phyloP scores from a whole-genome alignment of 2,797 vertebrate species.

The Borostomias antarcticus region DNA sequence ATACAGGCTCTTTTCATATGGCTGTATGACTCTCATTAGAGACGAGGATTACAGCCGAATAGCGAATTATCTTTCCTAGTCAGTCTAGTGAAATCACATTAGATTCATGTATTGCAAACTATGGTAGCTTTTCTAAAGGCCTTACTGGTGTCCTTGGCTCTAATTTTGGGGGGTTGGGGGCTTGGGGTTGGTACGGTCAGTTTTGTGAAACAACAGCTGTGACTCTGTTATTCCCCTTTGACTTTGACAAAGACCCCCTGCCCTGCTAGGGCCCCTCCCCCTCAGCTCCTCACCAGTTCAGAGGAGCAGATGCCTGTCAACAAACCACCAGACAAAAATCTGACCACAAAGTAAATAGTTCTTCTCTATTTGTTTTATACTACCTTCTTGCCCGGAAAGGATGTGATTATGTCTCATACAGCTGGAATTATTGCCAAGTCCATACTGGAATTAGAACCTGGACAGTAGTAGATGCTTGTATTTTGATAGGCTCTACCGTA shows the following conservation, averaged over 20 bases:
- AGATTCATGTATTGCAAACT: background rate
- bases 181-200: conserved; percentile 19
- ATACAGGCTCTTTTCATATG: background rate
- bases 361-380: background rate
- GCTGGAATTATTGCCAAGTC: background rate
- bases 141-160: background rate
- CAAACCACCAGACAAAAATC: background rate
- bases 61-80: background rate
- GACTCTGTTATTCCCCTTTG: conserved; percentile 34
- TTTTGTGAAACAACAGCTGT: conserved; percentile 40
- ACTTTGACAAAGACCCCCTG: conserved; percentile 46
- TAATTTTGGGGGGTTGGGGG: background rate
- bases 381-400: background rate
- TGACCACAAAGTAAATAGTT: background rate
- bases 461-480: too few species aligned
- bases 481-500: background rate
- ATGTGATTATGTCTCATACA: background rate
- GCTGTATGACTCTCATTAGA: background rate
- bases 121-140: background rate
- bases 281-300: conserved; percentile 5
- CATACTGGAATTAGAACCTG: background rate
- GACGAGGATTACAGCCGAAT: background rate
- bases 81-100: background rate
- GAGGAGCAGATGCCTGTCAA: conserved; percentile 20
- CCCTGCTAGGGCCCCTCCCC: conserved; percentile 17